Evolutionary conservation across 2,888 invertebrate genomes (phyloP).

Genomic region (Scotopteryx bipunctaria): DNA sequence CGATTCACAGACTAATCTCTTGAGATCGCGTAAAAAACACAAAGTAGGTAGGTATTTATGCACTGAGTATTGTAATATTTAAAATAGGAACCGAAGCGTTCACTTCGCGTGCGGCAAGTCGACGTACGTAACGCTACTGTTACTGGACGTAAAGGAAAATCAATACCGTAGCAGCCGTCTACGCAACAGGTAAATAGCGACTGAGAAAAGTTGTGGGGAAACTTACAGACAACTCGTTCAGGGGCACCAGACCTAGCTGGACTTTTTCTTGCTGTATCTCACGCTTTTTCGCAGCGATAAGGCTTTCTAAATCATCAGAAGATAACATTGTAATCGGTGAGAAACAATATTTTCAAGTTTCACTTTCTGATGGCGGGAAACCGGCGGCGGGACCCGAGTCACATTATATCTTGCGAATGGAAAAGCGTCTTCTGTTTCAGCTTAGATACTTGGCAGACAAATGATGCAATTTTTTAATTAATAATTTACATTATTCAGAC

Average conservation of each 20-base stretch:
- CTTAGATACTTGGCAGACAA: too few relatives aligned
- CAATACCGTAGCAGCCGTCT: slow-evolving; percentile 41
- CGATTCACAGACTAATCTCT: not conserved
- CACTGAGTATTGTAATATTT: not conserved
- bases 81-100: not conserved
- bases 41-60: not conserved
- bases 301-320: slow-evolving; percentile 65
- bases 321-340: slow-evolving; percentile 60
- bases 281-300: slow-evolving; percentile 72
- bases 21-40: not conserved
- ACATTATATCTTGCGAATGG: too few relatives aligned
- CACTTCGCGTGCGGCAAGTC: slow-evolving; percentile 36
- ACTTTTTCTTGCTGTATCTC: slow-evolving; percentile 74
- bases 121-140: slow-evolving; percentile 42
- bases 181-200: slow-evolving; percentile 50
- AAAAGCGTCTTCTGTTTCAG: too few relatives aligned
- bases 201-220: slow-evolving; percentile 7
- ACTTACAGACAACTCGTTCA: slow-evolving; percentile 45
- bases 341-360: slow-evolving; percentile 8
- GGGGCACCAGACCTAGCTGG: slow-evolving; percentile 54
- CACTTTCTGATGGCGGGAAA: slow-evolving; percentile 27
- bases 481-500: too few relatives aligned
- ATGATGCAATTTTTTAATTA: too few relatives aligned
- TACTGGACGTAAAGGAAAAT: slow-evolving; percentile 43
- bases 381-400: not conserved